Base-by-base conservation (phyloP, 2,797 vertebrate species). In the Parauchenoglanis punctatus region DNA sequence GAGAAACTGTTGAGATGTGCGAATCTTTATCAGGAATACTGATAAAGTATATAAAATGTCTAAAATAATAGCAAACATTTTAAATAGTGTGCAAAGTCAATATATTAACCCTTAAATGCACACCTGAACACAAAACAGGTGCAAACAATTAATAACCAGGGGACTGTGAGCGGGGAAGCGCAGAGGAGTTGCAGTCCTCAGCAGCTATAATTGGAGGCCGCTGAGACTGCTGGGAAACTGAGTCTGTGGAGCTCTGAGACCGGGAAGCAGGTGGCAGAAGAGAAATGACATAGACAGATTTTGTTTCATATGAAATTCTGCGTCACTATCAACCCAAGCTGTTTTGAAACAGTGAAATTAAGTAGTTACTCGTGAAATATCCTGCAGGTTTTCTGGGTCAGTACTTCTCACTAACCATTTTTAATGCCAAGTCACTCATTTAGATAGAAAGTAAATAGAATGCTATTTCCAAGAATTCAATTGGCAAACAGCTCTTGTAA, bases 391-490 rank as follows among this genome's bases (percentile, higher is more conserved):
- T 31, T 31, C 28, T 78, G n/a, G 8, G 52, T 56, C 52, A 54
- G 12, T n/a, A 52, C 44, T 52, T 70, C 35, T 40, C 17, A 70
- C 7, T 46, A 76, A 15, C 10, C 20, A 7, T 56, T 59, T 77
- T 78, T 28, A 17, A 76, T 28, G 25, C 76, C 15, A 78, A 28
- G 18, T 12, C 15, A 52, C n/a, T 56, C 13, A 2, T 80, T 80
- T 23, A 35, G 20, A 17, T 25, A 31, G n/a, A 52, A 65, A 25
- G n/a, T 77, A 59, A 85, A 63, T 23, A 35, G 46, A 86, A 86
- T 76, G 58, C 18, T 18, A 49, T 85, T 68, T 86, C 49, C 59
- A 18, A 76, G 70, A 40, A 44, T 44, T 85, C 44, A 78, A 15
- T 78, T 59, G 61, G 13, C 35, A 13, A 86, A 17, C 52, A 28